Evolutionary conservation across 2,113 vertebrate genomes (phyloP).

Genomic region (Heterotis niloticus): DNA sequence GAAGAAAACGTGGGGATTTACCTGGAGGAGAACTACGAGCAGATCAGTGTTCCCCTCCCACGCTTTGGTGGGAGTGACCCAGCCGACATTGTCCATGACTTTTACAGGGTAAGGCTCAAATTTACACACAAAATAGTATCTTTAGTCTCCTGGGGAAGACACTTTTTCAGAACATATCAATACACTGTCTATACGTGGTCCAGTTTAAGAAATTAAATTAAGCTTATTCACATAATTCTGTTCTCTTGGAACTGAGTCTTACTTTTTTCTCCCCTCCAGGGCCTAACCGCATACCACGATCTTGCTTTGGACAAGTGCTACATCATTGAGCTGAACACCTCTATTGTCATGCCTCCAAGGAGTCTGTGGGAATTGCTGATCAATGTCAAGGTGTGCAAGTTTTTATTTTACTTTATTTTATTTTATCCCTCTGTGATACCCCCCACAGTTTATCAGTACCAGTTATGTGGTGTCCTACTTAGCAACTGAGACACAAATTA

Average conservation of each 20-base stretch:
- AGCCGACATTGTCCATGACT: conserved; percentile 90
- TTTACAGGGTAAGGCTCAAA: conserved; percentile 82
- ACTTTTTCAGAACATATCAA: no score
- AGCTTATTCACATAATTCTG: no score
- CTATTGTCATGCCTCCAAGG: conserved; percentile 82
- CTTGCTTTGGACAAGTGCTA: conserved; percentile 89
- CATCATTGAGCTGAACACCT: conserved; percentile 86
- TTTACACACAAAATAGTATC: no score
- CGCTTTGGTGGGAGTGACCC: conserved; percentile 84
- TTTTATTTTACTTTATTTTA: no score
- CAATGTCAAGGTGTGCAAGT: conserved; percentile 91
- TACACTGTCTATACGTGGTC: no score
- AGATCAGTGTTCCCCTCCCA: conserved; percentile 83
- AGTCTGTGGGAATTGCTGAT: conserved; percentile 88
- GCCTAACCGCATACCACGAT: conserved; percentile 88
- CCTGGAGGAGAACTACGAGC: conserved; percentile 83
- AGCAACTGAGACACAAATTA: no score
- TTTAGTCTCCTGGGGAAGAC: no score
- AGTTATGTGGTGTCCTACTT: no score
- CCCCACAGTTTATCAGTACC: no score
- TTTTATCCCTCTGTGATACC: no score
- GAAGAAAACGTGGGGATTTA: conserved; percentile 88
- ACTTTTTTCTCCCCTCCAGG: conserved; percentile 53
- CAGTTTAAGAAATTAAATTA: no score
- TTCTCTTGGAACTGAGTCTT: no score